A percentile compares a stretch with the other conserved stretches of the same genome.
Conservation (phyloP, 2,113 vertebrate species). For the Caranx melampygus region DNA sequence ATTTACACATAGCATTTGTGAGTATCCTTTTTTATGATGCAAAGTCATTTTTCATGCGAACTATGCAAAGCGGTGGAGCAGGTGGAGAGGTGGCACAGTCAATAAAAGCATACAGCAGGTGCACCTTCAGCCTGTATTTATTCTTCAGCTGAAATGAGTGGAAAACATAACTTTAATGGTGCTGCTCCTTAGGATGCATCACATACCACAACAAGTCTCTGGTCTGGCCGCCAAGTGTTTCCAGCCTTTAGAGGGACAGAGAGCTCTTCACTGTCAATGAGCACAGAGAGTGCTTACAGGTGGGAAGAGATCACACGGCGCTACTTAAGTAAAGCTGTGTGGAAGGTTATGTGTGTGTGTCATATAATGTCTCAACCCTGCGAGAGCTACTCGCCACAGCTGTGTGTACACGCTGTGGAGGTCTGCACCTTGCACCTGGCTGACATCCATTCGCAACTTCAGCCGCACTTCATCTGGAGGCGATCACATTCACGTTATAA, state of each 20-base stretch:
- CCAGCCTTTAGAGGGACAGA: constrained; percentile 12
- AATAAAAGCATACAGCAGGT: constrained; percentile 48
- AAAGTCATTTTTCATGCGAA: constrained; percentile 15
- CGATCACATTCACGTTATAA: constrained; percentile 39
- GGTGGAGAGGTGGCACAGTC: constrained; percentile 16
- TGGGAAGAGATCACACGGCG: constrained; percentile 1
- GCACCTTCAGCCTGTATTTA: constrained; percentile 21
- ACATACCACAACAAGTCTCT: background rate
- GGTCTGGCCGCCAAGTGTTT: background rate
- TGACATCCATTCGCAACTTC: constrained; percentile 21
- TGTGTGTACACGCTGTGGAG: background rate
- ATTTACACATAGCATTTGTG: background rate
- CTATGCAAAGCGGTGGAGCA: constrained; percentile 35
- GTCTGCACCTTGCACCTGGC: constrained; percentile 26
- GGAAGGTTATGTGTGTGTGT: background rate
- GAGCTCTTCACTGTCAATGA: constrained; percentile 4
- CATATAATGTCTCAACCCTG: background rate
- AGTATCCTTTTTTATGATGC: constrained; percentile 9
- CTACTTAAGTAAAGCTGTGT: background rate
- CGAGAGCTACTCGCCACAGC: constrained; percentile 5
- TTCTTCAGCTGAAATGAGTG: constrained; percentile 27
- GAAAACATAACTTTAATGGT: constrained; percentile 3
- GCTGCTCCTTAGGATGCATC: constrained; percentile 23
- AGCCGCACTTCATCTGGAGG: constrained; percentile 7
- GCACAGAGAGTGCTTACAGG: background rate